A percentile compares a stretch with the other conserved stretches of the same genome.
These are phyloP conservation scores for Camponotus pennsylvanicus DNA, from an alignment of 1,140 invertebrate species.

Conservation along the genomic window DNA sequence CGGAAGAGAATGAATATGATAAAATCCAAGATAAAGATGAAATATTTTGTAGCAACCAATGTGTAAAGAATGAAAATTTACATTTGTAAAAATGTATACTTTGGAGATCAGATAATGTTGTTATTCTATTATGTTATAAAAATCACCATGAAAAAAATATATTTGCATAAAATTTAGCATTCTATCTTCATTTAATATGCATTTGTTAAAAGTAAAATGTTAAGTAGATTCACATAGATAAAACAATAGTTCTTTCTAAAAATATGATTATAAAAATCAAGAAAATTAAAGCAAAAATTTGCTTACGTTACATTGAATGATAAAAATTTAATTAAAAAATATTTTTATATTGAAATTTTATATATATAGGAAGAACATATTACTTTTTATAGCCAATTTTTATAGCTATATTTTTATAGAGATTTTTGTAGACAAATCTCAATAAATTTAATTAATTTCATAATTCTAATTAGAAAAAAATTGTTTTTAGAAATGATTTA, in stretches of 20 bases:
- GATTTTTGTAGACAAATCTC: not conserved
- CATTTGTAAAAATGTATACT: not conserved
- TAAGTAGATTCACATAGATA: too few species aligned
- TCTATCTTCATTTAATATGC: too few species aligned
- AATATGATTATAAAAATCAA: too few species aligned
- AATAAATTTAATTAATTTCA: not conserved
- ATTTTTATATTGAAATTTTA: too few species aligned
- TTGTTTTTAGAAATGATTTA: conserved; percentile 7
- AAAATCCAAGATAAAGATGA: not conserved
- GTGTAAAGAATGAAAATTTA: not conserved
- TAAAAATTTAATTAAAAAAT: too few species aligned
- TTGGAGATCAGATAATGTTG: not conserved
- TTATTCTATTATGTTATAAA: not conserved
- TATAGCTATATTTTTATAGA: not conserved
- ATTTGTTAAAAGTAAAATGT: too few species aligned
- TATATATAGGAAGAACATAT: too few species aligned
- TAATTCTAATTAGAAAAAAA: not conserved
- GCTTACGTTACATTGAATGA: too few species aligned
- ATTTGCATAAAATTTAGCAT: not conserved
- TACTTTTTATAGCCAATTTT: not conserved
- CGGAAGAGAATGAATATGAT: too few species aligned
- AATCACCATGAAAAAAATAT: not conserved
- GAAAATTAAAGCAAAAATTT: too few species aligned
- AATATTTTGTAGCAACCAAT: not conserved
- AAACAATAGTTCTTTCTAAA: too few species aligned